These are phyloP conservation scores for Euglossa dilemma DNA, from an alignment of 1,140 invertebrate genomes.

Conservation along the genomic window DNA sequence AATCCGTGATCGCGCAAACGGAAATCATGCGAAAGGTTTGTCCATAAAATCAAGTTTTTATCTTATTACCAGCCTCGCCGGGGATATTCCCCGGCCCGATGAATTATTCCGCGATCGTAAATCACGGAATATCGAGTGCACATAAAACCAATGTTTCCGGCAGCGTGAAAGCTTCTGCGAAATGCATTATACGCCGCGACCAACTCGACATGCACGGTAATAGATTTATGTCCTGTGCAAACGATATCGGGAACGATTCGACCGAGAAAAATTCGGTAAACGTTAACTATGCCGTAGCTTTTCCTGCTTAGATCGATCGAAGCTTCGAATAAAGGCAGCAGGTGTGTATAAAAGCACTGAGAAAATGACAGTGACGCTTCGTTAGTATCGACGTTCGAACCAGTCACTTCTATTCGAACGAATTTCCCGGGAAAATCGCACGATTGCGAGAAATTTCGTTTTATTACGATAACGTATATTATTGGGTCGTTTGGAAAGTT, in stretches of 20 bases:
- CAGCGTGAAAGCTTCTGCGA: slow-evolving; percentile 6
- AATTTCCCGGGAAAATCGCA: too few species aligned
- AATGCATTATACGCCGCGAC: slow-evolving; percentile 29
- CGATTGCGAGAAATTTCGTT: too few species aligned
- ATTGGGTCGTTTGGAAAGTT: too few species aligned
- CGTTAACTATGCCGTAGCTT: neutral
- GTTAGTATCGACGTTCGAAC: too few species aligned
- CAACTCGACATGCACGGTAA: slow-evolving; percentile 1
- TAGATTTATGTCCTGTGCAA: slow-evolving; percentile 33
- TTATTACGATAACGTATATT: too few species aligned
- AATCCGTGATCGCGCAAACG: neutral
- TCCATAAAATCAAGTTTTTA: slow-evolving; percentile 28
- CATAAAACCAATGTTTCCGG: slow-evolving; percentile 42
- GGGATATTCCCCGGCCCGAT: neutral
- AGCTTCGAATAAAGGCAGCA: too few species aligned
- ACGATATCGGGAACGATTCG: slow-evolving; percentile 1
- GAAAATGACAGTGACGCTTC: too few species aligned
- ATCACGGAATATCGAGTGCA: slow-evolving; percentile 38
- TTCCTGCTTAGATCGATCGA: neutral
- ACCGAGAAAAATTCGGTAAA: neutral
- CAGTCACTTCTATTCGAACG: too few species aligned
- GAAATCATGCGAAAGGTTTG: slow-evolving; percentile 19
- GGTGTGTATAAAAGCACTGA: too few species aligned
- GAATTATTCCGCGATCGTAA: slow-evolving; percentile 45
- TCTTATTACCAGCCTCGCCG: neutral